Evolutionary conservation across 2,113 vertebrate genomes (phyloP), one percentile per base, ranked within the genome.

Genomic region (Chaetodon auriga): DNA sequence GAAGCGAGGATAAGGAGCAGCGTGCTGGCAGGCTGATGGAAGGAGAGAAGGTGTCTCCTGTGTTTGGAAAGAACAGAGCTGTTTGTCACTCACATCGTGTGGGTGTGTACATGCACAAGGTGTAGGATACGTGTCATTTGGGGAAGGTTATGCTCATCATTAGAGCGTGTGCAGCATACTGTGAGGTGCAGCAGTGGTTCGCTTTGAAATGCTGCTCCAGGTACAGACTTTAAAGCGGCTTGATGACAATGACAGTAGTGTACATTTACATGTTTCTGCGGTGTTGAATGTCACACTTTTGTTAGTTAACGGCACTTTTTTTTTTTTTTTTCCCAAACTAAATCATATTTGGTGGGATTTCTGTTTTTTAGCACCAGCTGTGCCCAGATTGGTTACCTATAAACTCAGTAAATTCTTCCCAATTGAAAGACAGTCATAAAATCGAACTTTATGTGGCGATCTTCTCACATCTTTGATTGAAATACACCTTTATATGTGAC

Each of bases 41-140:
- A 16, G 5, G 6, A 58, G 49, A 25, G 55, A 41, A 53, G n/a
- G 16, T 78, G 73, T 36, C 51, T 64, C 15, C 30, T 54, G 16
- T 65, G 64, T 57, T 18, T 66, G 5, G 7, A 64, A 43, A 60
- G 70, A 73, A 69, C 54, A 53, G 60, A 41, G 13, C 14, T 55
- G 49, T 64, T 84, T 55, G 78, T 88, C 19, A n/a, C 14, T 18
- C 11, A 30, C n/a, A 7, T 45, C 3, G 1, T 63, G 45, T 72
- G 72, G 14, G 45, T 70, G 61, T 87, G 35, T 38, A 25, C 13
- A 4, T n/a, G 12, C 61, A 60, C 25, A 46, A 45, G 30, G 13
- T 46, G 7, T 9, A 16, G 13, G n/a, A 30, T 11, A 13, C 1
- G 5, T 55, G 62, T 49, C 14, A 68, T 30, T 53, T 19, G 35